These are phyloP conservation scores for Cerastis rubricosa DNA, from an alignment of 2,888 invertebrate genomes.

Conservation along the genomic window DNA sequence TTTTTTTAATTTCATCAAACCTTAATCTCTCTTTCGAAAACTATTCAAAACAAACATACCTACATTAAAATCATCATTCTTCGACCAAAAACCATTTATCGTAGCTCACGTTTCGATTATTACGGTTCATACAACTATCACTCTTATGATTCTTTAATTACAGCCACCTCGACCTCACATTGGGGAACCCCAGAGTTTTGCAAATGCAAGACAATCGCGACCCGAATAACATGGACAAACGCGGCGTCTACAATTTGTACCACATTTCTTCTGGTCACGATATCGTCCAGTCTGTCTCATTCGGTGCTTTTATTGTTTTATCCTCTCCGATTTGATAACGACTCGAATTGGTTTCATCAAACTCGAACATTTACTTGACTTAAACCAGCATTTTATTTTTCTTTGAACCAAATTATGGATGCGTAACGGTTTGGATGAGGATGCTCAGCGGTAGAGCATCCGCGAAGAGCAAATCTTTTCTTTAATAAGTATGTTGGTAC, in stretches of 20 bases:
- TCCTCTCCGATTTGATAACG: slow-evolving; percentile 29
- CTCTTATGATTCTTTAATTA: slow-evolving; percentile 54
- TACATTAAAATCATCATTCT: slow-evolving; percentile 2
- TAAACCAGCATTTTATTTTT: not conserved
- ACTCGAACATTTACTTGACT: not conserved
- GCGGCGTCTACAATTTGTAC: slow-evolving; percentile 71
- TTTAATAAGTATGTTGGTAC: not conserved
- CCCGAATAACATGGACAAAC: slow-evolving; percentile 62
- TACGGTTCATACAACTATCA: slow-evolving; percentile 48
- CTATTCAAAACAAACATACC: not conserved
- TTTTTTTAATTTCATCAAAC: not conserved
- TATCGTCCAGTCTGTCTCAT: slow-evolving; percentile 61
- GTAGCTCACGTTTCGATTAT: slow-evolving; percentile 50
- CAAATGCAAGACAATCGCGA: slow-evolving; percentile 41
- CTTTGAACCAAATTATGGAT: not conserved
- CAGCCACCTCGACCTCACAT: slow-evolving; percentile 37
- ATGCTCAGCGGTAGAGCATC: not conserved
- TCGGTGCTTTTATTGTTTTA: slow-evolving; percentile 52
- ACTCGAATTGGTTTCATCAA: not conserved
- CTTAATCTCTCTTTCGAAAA: slow-evolving; percentile 11
- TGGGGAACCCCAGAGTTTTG: slow-evolving; percentile 27
- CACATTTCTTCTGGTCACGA: slow-evolving; percentile 72
- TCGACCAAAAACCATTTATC: slow-evolving; percentile 45
- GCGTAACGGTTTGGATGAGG: not conserved
- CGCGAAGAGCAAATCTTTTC: not conserved